A percentile compares a stretch with the other conserved stretches of the same genome.
Conservation (phyloP, 2,888 invertebrate species). For the Pachycephus smyrnensis region DNA sequence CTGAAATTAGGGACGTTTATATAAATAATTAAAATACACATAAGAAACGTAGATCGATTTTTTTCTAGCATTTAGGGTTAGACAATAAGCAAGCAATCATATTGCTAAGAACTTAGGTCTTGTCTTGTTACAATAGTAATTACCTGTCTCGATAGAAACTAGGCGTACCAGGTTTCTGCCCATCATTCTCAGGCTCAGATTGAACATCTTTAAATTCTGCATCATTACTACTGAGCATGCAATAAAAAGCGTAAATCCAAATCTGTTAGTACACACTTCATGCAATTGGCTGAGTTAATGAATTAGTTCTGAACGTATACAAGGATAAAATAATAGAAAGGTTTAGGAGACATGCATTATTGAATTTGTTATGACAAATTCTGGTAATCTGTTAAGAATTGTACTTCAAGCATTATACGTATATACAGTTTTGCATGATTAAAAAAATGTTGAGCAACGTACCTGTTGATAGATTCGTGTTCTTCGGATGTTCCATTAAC, state of each 20-base stretch:
- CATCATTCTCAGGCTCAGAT: conserved; percentile 2
- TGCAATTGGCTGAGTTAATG: background rate
- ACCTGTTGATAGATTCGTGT: conserved; percentile 55
- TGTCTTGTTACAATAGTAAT: background rate
- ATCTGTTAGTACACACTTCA: conserved; percentile 14
- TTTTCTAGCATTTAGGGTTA: background rate
- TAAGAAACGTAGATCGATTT: background rate
- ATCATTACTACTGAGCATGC: conserved; percentile 16
- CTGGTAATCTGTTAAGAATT: background rate
- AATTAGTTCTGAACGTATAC: background rate
- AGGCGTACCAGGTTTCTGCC: background rate
- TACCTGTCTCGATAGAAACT: background rate
- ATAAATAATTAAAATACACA: conserved; percentile 2
- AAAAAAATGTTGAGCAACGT: background rate
- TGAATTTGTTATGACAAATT: too few relatives aligned
- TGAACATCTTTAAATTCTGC: conserved; percentile 14
- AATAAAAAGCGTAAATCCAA: conserved; percentile 14
- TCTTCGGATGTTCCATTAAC: conserved; percentile 68
- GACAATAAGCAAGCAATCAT: background rate
- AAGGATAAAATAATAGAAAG: background rate
- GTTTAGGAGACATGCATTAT: too few relatives aligned
- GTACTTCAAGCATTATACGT: background rate
- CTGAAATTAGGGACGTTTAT: conserved; percentile 25
- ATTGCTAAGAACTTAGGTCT: background rate
- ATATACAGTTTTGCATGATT: too few relatives aligned